Base-by-base conservation (phyloP, 64 coral and sea anemone species). In the Anthopleura sola region DNA sequence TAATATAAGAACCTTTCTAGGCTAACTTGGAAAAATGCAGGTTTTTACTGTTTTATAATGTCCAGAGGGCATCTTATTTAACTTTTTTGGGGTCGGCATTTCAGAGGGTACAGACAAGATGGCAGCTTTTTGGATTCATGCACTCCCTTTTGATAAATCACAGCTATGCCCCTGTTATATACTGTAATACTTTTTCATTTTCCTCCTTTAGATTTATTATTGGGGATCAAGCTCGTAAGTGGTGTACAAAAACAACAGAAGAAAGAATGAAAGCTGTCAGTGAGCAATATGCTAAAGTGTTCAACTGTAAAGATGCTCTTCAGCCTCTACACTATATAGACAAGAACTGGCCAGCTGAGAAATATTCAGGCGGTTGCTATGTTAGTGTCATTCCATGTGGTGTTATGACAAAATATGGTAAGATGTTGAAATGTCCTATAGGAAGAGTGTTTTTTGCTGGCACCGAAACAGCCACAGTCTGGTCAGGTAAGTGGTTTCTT, bases 321-420 rank as follows among this genome's bases (percentile, higher is more conserved):
- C 90, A 92, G 24, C 97, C 97, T 23, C 83, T 75, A 55, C 86
- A 92, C 60, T 99, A 99, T 37, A 74, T 99, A n/a, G 97, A 99
- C 80, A 99, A 94, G 38, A 99, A 99, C 90, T 99, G 97, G 97
- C 97, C 90, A 33, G 97, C 97, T 28, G 97, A 99, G 87, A 99
- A 95, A 55, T 99, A 92, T 53, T 99, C 97, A 49, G 93, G 97
- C 58, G 97, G 97, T 1, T 99, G 97, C 55, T 99, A 99, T 86
- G 97, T 90, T 14, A 90, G 90, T 33, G 24, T 95, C 46, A 50
- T 87, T 49, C 93, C 97, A 12, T 94, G 93, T 78, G 97, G 97
- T 8, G 93, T 99, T 5, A 81, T 99, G 24, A 83, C 93, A 85
- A 83, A 84, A 36, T 99, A 85, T 90, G 84, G 93, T 37, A 83